Evolutionary conservation across 2,888 invertebrate genomes (phyloP), one percentile per base, ranked within the genome.

Genomic region (Bugulina stolonifera): DNA sequence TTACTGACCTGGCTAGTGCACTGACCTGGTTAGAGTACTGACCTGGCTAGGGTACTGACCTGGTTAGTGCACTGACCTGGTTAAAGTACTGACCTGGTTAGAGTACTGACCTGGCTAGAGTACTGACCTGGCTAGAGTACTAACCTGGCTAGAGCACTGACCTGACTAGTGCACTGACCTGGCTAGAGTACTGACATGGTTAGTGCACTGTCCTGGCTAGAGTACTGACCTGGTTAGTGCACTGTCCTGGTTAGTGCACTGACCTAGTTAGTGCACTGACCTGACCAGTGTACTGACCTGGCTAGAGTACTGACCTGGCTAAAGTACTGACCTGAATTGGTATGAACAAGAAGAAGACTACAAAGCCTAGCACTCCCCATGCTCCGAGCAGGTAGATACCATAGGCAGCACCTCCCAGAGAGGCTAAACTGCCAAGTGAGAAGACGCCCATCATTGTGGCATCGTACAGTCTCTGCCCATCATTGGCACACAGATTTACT

Each of bases 401-500:
- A 76, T 88, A 89, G 55, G 84, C 77, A 23, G 87, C 77, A 25
- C 87, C 86, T 71, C 85, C 84, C 25, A 86, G 73, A 23, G 87
- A 81, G 22, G 87, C 84, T 57, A 88, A 77, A 3, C 87, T 88
- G n/a, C 86, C 86, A 70, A 88, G 81, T 35, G 87, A 82, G 76
- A 87, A 81, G 29, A 88, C 87, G 0, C 86, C 86, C 64, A 86
- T 84, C 55, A 86, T 80, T 29, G 87, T 83, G 71, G 87, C 85
- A 73, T 88, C 87, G 77, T 86, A 87, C 55, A 89, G 81, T 57
- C 87, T 84, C 77, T 87, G 85, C 54, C 87, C 86, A 76, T 89
- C 89, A 76, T 86, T 87, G 54, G 87, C 86, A 77, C 88, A 87
- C 73, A 89, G 80, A 78, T 88, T 88, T 71, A 87, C 85, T 34